Conservation (phyloP, 2,797 vertebrate genomes). For the Acipenser transmontanus region DNA sequence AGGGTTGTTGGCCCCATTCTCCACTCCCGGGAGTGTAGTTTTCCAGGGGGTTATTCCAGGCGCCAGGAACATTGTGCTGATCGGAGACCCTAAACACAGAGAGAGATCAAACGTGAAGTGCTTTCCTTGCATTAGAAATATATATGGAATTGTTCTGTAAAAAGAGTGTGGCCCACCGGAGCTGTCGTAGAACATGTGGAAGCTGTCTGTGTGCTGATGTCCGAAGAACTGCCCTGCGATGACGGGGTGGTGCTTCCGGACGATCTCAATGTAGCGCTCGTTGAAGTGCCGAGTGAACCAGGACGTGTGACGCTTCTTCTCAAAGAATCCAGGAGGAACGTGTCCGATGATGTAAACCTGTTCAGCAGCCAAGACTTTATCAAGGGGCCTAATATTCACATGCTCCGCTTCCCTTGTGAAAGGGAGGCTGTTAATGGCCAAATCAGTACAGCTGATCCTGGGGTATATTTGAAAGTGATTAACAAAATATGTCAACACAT, state of each 20-base stretch:
- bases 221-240: constrained; percentile 89
- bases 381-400: too few species aligned
- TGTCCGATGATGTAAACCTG: constrained; percentile 92
- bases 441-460: too few species aligned
- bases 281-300: constrained; percentile 84
- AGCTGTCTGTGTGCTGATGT: constrained; percentile 89
- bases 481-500: too few species aligned
- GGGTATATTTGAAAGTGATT: too few species aligned
- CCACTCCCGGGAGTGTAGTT: constrained; percentile 83
- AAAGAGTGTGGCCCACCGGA: constrained; percentile 36
- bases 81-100: constrained; percentile 60
- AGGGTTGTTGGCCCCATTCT: constrained; percentile 88
- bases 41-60: constrained; percentile 92
- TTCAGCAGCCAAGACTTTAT: background rate
- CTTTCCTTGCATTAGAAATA: background rate
- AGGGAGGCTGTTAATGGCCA: too few species aligned
- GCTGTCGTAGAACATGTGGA: constrained; percentile 79
- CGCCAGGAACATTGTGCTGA: constrained; percentile 78
- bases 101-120: background rate
- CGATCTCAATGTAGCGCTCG: constrained; percentile 60
- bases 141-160: background rate
- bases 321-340: constrained; percentile 86
- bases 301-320: constrained; percentile 73
- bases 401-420: too few species aligned
- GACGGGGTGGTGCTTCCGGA: constrained; percentile 69